Evolutionary conservation across 2,888 invertebrate species (phyloP).

Genomic region (Bombylius discolor): DNA sequence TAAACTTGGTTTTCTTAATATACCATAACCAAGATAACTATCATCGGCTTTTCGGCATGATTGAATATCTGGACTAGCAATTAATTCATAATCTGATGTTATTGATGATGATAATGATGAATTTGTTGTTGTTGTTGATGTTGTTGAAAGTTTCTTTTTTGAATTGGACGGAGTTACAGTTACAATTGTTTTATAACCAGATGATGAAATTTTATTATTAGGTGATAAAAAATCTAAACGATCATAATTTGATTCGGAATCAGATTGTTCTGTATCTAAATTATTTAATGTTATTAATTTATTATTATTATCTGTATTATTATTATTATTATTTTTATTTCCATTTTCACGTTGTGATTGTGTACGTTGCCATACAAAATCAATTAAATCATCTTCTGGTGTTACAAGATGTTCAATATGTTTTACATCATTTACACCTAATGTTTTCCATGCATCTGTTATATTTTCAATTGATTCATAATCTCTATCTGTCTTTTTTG

Average conservation of each 20-base stretch:
- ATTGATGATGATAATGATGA: slow-evolving; percentile 25
- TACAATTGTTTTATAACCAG: slow-evolving; percentile 58
- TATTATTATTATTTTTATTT: slow-evolving; percentile 37
- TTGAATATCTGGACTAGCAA: slow-evolving; percentile 50
- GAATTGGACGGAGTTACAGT: slow-evolving; percentile 41
- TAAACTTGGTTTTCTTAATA: slow-evolving; percentile 53
- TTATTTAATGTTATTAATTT: not conserved
- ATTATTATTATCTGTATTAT: slow-evolving; percentile 27
- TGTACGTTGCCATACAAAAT: slow-evolving; percentile 36
- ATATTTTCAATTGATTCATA: slow-evolving; percentile 68
- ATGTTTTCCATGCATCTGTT: slow-evolving; percentile 68
- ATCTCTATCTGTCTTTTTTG: slow-evolving; percentile 24
- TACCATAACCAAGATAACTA: slow-evolving; percentile 66
- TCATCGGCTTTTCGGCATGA: slow-evolving; percentile 64
- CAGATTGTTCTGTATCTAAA: no score
- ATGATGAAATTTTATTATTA: slow-evolving; percentile 53
- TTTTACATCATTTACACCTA: slow-evolving; percentile 59
- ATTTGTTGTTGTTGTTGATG: slow-evolving; percentile 10
- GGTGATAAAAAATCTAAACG: slow-evolving; percentile 70
- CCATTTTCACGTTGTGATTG: slow-evolving; percentile 37
- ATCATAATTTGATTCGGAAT: slow-evolving; percentile 52
- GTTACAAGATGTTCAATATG: slow-evolving; percentile 48
- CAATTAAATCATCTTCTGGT: slow-evolving; percentile 30
- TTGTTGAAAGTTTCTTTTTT: slow-evolving; percentile 30
- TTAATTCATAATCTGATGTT: slow-evolving; percentile 67